Evolutionary conservation across 2,888 invertebrate genomes (phyloP).

Genomic region (Phymatocera aterrima): DNA sequence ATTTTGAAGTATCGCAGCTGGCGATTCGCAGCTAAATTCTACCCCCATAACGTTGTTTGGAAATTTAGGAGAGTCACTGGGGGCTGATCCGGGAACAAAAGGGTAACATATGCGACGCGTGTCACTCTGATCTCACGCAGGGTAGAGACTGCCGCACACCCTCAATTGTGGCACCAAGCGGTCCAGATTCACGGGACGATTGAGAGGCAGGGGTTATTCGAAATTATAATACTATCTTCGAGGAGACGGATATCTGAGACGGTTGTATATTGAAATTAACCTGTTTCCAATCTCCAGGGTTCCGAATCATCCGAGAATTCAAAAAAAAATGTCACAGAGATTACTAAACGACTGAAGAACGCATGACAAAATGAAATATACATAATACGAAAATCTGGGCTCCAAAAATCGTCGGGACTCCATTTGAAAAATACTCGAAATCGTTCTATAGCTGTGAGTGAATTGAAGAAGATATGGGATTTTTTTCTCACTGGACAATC

Average conservation of each 20-base stretch:
- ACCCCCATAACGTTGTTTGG: background rate
- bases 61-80: slow-evolving; percentile 34
- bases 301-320: too few species aligned
- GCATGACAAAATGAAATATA: too few species aligned
- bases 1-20: background rate
- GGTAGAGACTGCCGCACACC: background rate
- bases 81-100: slow-evolving; percentile 27
- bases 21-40: background rate
- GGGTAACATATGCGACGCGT: slow-evolving; percentile 39
- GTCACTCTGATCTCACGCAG: slow-evolving; percentile 13
- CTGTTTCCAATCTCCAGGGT: too few species aligned
- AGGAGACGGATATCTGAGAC: background rate
- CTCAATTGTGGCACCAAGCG: background rate
- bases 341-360: too few species aligned
- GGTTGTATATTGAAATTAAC: too few species aligned
- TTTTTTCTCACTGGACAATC: too few species aligned
- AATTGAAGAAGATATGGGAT: too few species aligned
- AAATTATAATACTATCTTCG: background rate
- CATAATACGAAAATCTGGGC: too few species aligned
- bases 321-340: too few species aligned
- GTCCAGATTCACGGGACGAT: background rate
- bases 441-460: too few species aligned
- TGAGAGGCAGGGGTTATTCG: background rate
- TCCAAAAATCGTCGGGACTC: too few species aligned
- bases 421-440: too few species aligned